These are phyloP conservation scores for Tachystola acroxantha DNA, from an alignment of 2,888 invertebrate species.

Conservation along the genomic window DNA sequence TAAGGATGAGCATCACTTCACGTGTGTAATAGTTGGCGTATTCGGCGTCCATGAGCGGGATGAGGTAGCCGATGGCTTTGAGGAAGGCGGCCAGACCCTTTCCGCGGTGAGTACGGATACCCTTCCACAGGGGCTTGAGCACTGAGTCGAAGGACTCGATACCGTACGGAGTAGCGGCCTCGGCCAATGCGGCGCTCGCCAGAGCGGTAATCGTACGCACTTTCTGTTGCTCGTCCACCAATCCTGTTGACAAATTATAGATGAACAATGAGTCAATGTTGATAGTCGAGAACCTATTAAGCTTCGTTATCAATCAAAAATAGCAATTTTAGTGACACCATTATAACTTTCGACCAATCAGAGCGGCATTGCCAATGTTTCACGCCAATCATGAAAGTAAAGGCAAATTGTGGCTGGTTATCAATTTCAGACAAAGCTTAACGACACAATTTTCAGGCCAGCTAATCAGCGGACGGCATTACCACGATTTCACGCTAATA, in stretches of 20 bases:
- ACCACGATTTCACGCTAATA: no score
- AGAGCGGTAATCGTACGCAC: slow-evolving; percentile 99
- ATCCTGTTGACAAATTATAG: slow-evolving; percentile 79
- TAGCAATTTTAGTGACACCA: no score
- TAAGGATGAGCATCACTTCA: slow-evolving; percentile 98
- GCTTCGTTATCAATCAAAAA: no score
- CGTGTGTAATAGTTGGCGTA: slow-evolving; percentile 99
- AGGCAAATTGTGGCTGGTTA: no score
- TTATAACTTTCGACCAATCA: no score
- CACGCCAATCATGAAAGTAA: no score
- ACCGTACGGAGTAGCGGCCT: slow-evolving; percentile 99
- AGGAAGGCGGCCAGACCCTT: slow-evolving; percentile 99
- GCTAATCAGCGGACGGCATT: no score
- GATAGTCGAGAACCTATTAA: no score
- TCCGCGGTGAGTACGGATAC: slow-evolving; percentile 93
- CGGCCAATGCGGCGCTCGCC: slow-evolving; percentile 98
- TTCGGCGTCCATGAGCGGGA: slow-evolving; percentile 99
- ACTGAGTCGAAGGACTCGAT: slow-evolving; percentile 99
- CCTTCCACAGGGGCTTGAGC: slow-evolving; percentile 99
- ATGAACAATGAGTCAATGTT: no score
- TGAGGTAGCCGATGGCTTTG: slow-evolving; percentile 99
- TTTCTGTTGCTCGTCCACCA: slow-evolving; percentile 99
- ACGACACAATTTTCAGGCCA: no score
- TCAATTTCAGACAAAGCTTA: no score
- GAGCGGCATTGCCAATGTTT: no score